Evolutionary conservation across 2,797 vertebrate genomes (phyloP).

Genomic region (Rhabdophis nuchalis): DNA sequence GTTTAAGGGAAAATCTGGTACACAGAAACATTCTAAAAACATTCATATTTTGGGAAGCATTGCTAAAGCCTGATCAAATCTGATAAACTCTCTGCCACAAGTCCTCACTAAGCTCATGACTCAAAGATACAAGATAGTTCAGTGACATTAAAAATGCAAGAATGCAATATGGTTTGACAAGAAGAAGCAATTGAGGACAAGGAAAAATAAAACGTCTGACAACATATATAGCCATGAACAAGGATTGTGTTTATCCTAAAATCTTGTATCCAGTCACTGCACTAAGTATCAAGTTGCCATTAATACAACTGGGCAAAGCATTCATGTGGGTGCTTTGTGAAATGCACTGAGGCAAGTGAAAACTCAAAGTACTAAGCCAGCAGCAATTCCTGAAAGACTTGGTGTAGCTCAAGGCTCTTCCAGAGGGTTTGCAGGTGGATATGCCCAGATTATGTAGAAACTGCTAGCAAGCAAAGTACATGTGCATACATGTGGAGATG

Average conservation of each 20-base stretch:
- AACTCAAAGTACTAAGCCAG: not conserved
- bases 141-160: constrained; percentile 72
- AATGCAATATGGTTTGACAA: constrained; percentile 49
- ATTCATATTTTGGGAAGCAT: constrained; percentile 38
- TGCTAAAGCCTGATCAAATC: constrained; percentile 56
- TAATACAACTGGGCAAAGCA: not conserved
- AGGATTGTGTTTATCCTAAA: constrained; percentile 4
- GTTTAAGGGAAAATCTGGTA: constrained; percentile 57
- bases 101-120: constrained; percentile 67
- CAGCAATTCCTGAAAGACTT: not conserved
- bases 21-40: constrained; percentile 48
- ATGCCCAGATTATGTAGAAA: not conserved
- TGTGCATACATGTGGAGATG: not conserved
- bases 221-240: constrained; percentile 20
- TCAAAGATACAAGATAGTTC: constrained; percentile 68
- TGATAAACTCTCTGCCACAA: constrained; percentile 59
- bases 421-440: not conserved
- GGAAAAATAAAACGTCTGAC: constrained; percentile 52
- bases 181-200: constrained; percentile 47
- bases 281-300: not conserved
- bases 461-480: not conserved
- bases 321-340: not conserved
- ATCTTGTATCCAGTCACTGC: constrained; percentile 10
- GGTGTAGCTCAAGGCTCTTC: not conserved
- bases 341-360: not conserved